These are phyloP conservation scores for Mus pahari DNA, from an alignment of 2,113 vertebrate genomes.

Conservation along the genomic window DNA sequence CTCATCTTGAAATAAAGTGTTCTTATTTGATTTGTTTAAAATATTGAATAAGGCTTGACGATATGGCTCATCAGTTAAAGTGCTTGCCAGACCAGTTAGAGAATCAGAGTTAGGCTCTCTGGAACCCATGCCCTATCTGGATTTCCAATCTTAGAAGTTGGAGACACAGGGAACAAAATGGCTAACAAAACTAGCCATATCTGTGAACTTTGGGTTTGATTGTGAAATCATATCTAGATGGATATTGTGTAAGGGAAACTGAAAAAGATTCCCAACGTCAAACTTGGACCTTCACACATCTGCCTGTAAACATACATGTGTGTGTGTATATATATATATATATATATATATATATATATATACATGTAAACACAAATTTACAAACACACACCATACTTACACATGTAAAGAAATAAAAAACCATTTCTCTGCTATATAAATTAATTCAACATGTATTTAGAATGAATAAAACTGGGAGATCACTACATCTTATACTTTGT, in stretches of 20 bases:
- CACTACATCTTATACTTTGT: neutral
- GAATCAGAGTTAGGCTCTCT: neutral
- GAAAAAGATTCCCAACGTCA: neutral
- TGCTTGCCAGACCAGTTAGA: neutral
- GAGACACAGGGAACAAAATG: neutral
- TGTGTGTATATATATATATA: too few relatives aligned
- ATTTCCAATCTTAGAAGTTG: neutral
- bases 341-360: too few relatives aligned
- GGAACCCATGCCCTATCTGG: neutral
- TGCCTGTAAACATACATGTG: neutral
- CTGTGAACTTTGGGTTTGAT: neutral
- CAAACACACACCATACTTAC: neutral
- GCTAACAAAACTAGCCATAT: neutral
- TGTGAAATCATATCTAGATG: neutral
- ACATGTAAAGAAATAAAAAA: neutral
- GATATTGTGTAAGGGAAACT: neutral
- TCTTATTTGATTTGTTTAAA: neutral
- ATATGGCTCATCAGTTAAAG: neutral
- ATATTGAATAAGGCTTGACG: neutral
- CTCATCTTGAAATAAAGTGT: neutral
- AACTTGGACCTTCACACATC: neutral
- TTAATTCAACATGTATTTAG: neutral
- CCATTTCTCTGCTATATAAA: neutral
- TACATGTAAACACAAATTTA: neutral
- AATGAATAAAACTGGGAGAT: neutral